Evolutionary conservation across 2,113 vertebrate genomes (phyloP), one percentile per base, ranked within the genome.

Genomic region (Thermophis baileyi): DNA sequence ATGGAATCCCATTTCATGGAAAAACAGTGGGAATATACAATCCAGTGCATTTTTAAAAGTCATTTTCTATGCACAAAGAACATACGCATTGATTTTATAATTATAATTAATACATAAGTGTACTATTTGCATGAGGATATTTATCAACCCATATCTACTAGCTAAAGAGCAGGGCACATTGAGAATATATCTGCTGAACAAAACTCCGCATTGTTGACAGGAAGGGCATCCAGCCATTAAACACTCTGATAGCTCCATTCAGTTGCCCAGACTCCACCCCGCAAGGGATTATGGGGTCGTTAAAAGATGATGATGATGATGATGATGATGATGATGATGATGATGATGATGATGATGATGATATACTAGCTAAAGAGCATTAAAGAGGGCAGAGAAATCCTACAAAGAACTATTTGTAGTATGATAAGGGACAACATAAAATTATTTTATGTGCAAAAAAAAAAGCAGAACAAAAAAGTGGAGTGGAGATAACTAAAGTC

Each of bases 31-130:
- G 7, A 93, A 85, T 14, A 50, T 63, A 60, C 90, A 86, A n/a
- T 87, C 47, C 47, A 87, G 12, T 90, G n/a, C n/a, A 50, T 63
- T 90, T 50, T 87, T 86, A 27, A 8, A 81, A 92, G 40, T 63
- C 85, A 25, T 90, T 87, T 90, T 57, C n/a, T 63, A 87, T 86
- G 89, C 54, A 87, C n/a, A 86, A 18, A 63, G 51, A 46, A 93
- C 54, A 63, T 87, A 69, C 60, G 14, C 86, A 63, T 55, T n/a
- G 87, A 90, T 93, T 93, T 90, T 90, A 81, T 87, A 93, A 93
- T 93, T 55, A 93, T 69, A 93, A 90, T 93, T 93, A 93, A 93
- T 93, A 93, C 47, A 63, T 90, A 81, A 51, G 74, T 85, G 89
- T 90, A 93, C n/a, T 87, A 40, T 63, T 93, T 93, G 92, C 92